Evolutionary conservation across 2,113 vertebrate genomes (phyloP).

Genomic region (Colaptes auratus): DNA sequence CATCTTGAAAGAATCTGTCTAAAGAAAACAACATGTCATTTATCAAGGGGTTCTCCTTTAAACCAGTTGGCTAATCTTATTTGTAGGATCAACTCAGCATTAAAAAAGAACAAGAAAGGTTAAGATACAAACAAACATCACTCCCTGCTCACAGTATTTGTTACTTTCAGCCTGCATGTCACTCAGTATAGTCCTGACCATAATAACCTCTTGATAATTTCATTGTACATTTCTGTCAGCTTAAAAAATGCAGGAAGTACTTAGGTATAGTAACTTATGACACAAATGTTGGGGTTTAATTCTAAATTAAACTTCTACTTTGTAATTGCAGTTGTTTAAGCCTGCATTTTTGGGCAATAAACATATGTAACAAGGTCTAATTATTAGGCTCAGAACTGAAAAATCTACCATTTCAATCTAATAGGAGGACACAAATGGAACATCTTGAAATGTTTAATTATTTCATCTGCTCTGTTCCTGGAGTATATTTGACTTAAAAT

Average conservation of each 20-base stretch:
- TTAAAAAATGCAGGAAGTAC: not conserved
- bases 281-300: not conserved
- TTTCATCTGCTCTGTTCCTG: not conserved
- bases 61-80: not conserved
- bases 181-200: not conserved
- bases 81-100: not conserved
- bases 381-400: not conserved
- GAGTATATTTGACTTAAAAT: not conserved
- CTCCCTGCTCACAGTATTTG: not conserved
- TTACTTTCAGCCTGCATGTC: not conserved
- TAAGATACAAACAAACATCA: not conserved
- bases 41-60: not conserved
- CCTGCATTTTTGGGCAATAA: not conserved
- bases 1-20: slow-evolving; percentile 97
- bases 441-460: not conserved
- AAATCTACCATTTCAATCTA: not conserved
- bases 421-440: not conserved
- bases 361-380: not conserved
- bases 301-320: not conserved
- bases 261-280: not conserved
- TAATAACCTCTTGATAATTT: not conserved
- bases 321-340: not conserved
- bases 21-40: slow-evolving; percentile 28
- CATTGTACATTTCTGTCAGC: not conserved
- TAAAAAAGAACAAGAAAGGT: not conserved